Conservation (phyloP, 2,888 invertebrate species). For the Linnaemya tessellans region DNA sequence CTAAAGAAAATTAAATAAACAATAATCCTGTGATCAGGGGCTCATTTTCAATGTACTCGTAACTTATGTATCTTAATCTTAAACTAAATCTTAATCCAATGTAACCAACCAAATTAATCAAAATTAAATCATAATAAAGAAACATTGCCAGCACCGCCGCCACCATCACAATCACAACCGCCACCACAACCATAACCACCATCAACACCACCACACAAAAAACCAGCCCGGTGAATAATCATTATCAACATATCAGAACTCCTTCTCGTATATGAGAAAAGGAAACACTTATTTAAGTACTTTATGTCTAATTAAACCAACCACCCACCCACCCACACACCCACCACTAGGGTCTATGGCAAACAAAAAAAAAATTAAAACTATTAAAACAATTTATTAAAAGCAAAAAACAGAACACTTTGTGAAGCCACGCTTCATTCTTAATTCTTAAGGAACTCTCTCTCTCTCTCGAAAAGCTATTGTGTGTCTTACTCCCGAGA, state of each 20-base stretch:
- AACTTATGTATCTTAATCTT: conserved; percentile 56
- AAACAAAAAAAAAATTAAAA: too few relatives aligned
- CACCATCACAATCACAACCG: background rate
- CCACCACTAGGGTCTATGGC: too few relatives aligned
- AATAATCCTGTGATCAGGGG: conserved; percentile 47
- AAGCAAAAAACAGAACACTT: too few relatives aligned
- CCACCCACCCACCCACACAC: too few relatives aligned
- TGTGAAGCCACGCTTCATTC: too few relatives aligned
- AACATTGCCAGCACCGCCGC: conserved; percentile 11
- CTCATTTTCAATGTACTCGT: conserved; percentile 48
- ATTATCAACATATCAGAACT: conserved; percentile 41
- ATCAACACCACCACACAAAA: background rate
- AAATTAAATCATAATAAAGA: conserved; percentile 66
- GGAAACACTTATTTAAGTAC: background rate
- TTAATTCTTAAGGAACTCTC: too few relatives aligned
- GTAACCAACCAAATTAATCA: conserved; percentile 63
- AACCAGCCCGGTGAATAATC: conserved; percentile 38
- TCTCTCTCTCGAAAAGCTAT: too few relatives aligned
- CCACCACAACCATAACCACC: background rate
- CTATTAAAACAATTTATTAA: too few relatives aligned
- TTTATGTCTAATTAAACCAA: background rate
- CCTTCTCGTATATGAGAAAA: background rate
- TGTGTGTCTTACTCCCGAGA: too few relatives aligned
- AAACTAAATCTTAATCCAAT: conserved; percentile 59
- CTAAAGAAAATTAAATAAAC: conserved; percentile 29